Percentiles rank a stretch among this genome's conserved stretches.
Evolutionary conservation across 2,113 vertebrate genomes (phyloP).

Genomic region (Anoura caudifer): DNA sequence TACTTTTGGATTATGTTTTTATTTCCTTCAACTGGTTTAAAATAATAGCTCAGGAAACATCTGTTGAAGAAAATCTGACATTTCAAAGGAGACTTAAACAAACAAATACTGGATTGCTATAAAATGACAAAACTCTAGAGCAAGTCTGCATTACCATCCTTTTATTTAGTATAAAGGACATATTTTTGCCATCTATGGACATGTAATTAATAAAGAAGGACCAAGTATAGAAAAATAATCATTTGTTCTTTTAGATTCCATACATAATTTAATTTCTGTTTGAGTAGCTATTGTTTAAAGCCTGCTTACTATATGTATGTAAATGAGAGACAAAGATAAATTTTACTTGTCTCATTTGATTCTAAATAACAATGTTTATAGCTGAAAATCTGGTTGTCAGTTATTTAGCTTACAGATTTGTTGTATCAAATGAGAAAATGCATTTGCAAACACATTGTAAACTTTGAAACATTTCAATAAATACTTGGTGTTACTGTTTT

Average conservation of each 20-base stretch:
- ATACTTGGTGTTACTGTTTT: not conserved
- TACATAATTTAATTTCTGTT: not conserved
- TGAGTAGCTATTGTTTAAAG: not conserved
- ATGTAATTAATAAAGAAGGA: not conserved
- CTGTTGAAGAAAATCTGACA: not conserved
- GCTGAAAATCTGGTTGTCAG: not conserved
- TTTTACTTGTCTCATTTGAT: not conserved
- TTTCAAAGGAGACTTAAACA: not conserved
- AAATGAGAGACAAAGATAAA: slow-evolving; percentile 33
- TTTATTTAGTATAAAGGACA: not conserved
- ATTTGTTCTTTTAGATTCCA: not conserved
- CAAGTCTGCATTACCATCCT: not conserved
- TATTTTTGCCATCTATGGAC: not conserved
- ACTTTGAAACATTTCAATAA: slow-evolving; percentile 26
- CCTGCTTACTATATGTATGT: not conserved
- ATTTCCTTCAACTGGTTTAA: not conserved
- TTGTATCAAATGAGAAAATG: slow-evolving; percentile 15
- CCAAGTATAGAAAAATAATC: not conserved
- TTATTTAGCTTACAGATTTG: not conserved
- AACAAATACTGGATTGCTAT: not conserved
- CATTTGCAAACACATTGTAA: not conserved
- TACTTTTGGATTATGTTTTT: not conserved
- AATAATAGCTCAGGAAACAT: not conserved
- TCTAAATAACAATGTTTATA: slow-evolving; percentile 7
- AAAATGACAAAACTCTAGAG: not conserved